Evolutionary conservation across 1,140 invertebrate genomes (phyloP).

Genomic region (Drosophila neocordata): DNA sequence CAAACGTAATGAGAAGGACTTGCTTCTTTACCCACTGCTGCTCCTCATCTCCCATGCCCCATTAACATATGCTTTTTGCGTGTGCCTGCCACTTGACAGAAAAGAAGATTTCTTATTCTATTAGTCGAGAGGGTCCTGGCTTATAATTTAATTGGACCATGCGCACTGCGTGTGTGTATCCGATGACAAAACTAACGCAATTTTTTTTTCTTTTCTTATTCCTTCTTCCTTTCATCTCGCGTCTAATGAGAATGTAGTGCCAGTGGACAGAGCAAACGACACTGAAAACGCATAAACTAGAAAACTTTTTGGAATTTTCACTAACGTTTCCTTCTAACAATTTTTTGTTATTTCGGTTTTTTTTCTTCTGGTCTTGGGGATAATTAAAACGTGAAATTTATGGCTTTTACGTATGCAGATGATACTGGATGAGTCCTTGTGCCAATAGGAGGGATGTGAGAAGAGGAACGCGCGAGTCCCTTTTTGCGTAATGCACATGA

Average conservation of each 20-base stretch:
- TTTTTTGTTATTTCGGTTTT: slow-evolving; percentile 19
- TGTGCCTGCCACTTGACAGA: slow-evolving; percentile 29
- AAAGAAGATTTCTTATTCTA: slow-evolving; percentile 63
- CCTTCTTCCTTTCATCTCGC: slow-evolving; percentile 38
- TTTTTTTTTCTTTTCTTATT: slow-evolving; percentile 59
- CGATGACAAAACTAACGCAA: slow-evolving; percentile 62
- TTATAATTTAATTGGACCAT: slow-evolving; percentile 79
- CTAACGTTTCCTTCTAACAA: neutral
- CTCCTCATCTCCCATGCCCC: slow-evolving; percentile 36
- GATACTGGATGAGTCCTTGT: slow-evolving; percentile 25
- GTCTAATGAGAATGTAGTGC: slow-evolving; percentile 73
- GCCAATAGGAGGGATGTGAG: slow-evolving; percentile 25
- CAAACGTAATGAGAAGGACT: slow-evolving; percentile 5
- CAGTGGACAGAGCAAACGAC: slow-evolving; percentile 44
- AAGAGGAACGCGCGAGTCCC: too few relatives aligned
- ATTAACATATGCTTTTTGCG: slow-evolving; percentile 78
- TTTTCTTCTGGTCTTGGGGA: slow-evolving; percentile 13
- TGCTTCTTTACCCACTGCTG: neutral
- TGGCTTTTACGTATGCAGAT: slow-evolving; percentile 55
- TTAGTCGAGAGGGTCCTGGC: slow-evolving; percentile 52
- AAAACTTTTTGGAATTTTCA: slow-evolving; percentile 47
- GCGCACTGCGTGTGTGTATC: slow-evolving; percentile 64
- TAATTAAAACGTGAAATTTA: slow-evolving; percentile 67
- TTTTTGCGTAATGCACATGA: slow-evolving; percentile 48
- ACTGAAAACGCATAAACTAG: slow-evolving; percentile 59